phyloP scores from a whole-genome alignment of 2,113 vertebrate genomes.

The Nerophis ophidion region DNA sequence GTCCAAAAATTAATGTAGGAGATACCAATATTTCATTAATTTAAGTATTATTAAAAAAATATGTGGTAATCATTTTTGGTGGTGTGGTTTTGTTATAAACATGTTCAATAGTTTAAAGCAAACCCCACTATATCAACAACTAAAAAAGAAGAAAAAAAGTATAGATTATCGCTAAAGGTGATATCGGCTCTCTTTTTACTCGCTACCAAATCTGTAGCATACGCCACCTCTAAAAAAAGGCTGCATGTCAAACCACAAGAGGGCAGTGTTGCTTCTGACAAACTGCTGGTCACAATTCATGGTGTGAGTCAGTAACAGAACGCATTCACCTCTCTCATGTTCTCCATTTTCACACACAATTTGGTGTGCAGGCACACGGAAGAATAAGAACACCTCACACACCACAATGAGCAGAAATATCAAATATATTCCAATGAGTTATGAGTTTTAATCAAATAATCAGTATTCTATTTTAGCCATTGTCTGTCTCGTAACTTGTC shows the following conservation, averaged over 20 bases:
- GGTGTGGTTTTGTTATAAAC: too few relatives aligned
- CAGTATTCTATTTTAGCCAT: too few relatives aligned
- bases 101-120: too few relatives aligned
- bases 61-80: too few relatives aligned
- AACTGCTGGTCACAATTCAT: slow-evolving; percentile 22
- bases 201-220: too few relatives aligned
- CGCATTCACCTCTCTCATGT: background rate
- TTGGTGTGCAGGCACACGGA: too few relatives aligned
- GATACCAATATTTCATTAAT: background rate
- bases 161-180: too few relatives aligned
- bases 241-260: slow-evolving; percentile 26
- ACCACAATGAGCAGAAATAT: background rate
- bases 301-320: slow-evolving; percentile 17
- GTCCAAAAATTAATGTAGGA: background rate
- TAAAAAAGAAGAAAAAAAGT: too few relatives aligned
- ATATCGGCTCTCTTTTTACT: too few relatives aligned
- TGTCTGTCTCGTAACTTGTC: background rate
- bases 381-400: background rate
- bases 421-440: too few relatives aligned
- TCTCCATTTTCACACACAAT: slow-evolving; percentile 13
- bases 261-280: slow-evolving; percentile 34
- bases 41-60: background rate
- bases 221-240: too few relatives aligned
- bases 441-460: background rate
- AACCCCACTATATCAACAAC: too few relatives aligned